These are phyloP conservation scores for Anguilla rostrata DNA, from an alignment of 2,113 vertebrate species.

Conservation along the genomic window DNA sequence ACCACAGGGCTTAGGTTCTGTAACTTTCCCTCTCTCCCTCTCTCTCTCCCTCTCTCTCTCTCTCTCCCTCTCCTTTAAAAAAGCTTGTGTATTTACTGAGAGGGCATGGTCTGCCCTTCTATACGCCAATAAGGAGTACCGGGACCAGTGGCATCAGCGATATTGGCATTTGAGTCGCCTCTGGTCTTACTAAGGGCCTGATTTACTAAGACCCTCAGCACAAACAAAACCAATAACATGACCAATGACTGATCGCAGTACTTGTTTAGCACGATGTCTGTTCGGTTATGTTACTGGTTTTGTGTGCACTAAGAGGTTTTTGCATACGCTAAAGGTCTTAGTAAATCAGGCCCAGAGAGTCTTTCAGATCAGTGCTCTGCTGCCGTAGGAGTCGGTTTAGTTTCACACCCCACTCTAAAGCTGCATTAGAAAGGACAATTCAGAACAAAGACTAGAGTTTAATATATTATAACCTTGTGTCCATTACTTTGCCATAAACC, in stretches of 20 bases:
- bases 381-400: neutral
- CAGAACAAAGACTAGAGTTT: neutral
- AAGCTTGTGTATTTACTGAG: conserved; percentile 38
- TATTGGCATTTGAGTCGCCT: conserved; percentile 11
- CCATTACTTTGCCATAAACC: neutral
- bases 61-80: conserved; percentile 20
- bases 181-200: neutral
- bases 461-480: neutral
- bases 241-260: too few relatives aligned
- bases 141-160: conserved; percentile 26
- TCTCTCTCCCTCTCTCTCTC: conserved; percentile 10
- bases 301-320: too few relatives aligned
- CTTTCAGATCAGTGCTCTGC: neutral
- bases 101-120: conserved; percentile 37
- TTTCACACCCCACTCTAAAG: neutral
- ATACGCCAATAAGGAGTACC: conserved; percentile 32
- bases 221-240: too few relatives aligned
- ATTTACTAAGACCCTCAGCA: too few relatives aligned
- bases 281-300: too few relatives aligned
- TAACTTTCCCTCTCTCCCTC: neutral
- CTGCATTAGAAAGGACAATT: neutral
- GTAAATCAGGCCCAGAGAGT: too few relatives aligned
- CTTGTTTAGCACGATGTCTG: too few relatives aligned
- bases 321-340: too few relatives aligned
- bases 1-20: neutral